Base-by-base conservation (phyloP, 2,113 vertebrate species). In the Macquaria australasica region DNA sequence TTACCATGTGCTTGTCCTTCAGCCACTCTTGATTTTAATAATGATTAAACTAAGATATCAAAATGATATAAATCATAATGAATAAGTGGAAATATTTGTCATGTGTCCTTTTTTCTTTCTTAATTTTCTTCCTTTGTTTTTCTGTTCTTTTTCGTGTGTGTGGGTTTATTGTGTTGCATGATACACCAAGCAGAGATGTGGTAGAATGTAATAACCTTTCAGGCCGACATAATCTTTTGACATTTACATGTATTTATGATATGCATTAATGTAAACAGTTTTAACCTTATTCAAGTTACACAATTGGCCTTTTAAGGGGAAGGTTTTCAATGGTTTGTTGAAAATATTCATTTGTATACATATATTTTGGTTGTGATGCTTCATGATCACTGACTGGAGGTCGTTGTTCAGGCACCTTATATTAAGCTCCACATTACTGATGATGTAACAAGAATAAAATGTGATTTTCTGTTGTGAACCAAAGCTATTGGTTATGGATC, bases 371-470 rank as follows among this genome's bases (percentile, higher is more conserved):
- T 43, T 66, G 41, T 43, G 48, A 79, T 60, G 15, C 23, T 48
- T 31, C 9, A 37, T 62, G 45, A 45, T 59, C 39, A 37, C 41
- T 68, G 3, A 37, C 43, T 63, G 5, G 21, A 62, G 71, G 53
- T 79, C 51, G 79, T 9, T 41, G 66, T 64, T 86, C 39, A 77
- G 39, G 15, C 53, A 58, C 56, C 9, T 56, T 72, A 56, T 60
- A 41, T 45, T 53, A n/a, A 74, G 45, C 25, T 66, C 7, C 31
- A 63, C 34, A 69, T 72, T 73, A 63, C 59, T 81, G 58, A 60
- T 73, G 48, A 73, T 21, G 8, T 75, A 28, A 41, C 64, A 69
- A 31, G 55, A 82, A 37, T 67, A 39, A 84, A 58, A 37, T 58
- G 11, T 15, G 50, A 70, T 69, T 78, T 53, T 82, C 3, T 66